These are phyloP conservation scores for Sphaerodactylus townsendi DNA, from an alignment of 2,113 vertebrate species.

Conservation along the genomic window DNA sequence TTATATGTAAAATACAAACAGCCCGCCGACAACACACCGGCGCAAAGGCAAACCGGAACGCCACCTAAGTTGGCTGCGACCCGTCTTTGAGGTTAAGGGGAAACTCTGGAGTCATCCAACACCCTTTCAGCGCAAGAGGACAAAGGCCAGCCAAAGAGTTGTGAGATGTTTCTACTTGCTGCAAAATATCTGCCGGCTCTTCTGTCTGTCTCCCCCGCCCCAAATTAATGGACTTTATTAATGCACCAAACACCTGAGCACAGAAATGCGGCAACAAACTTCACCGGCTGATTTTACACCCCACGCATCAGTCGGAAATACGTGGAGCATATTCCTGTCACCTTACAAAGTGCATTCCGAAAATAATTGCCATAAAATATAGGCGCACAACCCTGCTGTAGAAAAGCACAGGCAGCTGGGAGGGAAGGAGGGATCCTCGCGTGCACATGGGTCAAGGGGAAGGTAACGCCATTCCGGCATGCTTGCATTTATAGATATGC, in stretches of 20 bases:
- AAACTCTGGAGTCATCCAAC: background rate
- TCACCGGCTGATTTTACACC: slow-evolving; percentile 72
- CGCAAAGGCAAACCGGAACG: slow-evolving; percentile 29
- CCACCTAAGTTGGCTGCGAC: background rate
- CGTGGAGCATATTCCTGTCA: slow-evolving; percentile 74
- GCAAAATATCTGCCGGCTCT: slow-evolving; percentile 55
- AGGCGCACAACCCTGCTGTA: slow-evolving; percentile 59
- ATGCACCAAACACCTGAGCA: slow-evolving; percentile 62
- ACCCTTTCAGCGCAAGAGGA: background rate
- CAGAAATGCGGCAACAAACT: slow-evolving; percentile 70
- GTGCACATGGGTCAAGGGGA: slow-evolving; percentile 52
- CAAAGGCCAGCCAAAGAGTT: slow-evolving; percentile 5
- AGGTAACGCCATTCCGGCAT: slow-evolving; percentile 56
- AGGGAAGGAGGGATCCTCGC: slow-evolving; percentile 27
- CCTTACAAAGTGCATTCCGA: slow-evolving; percentile 70
- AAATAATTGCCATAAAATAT: slow-evolving; percentile 79
- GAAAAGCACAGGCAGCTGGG: slow-evolving; percentile 65
- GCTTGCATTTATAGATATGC: slow-evolving; percentile 66
- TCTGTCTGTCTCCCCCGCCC: background rate
- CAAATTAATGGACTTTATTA: slow-evolving; percentile 63
- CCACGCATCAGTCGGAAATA: slow-evolving; percentile 67
- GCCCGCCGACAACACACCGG: slow-evolving; percentile 65
- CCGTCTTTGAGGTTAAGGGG: background rate
- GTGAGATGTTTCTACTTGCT: slow-evolving; percentile 49
- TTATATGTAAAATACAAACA: slow-evolving; percentile 83